Conservation (phyloP, 2,888 invertebrate species). For the Oeneis ivallda region DNA sequence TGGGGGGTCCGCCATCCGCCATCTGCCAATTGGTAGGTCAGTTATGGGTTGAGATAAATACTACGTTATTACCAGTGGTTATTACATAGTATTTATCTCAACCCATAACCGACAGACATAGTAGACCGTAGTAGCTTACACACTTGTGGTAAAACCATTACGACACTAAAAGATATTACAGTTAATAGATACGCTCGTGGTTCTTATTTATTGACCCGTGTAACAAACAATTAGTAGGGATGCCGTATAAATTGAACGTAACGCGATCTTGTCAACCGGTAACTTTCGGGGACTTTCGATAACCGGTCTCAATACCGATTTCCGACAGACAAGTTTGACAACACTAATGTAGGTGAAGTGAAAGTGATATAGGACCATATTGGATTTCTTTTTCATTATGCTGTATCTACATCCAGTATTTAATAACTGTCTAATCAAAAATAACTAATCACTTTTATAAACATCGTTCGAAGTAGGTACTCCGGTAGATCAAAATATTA, state of each 20-base stretch:
- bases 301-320: constrained; percentile 29
- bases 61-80: no score
- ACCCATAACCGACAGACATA: no score
- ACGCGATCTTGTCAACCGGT: constrained; percentile 24
- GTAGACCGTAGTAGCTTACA: no score
- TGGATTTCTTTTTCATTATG: constrained; percentile 24
- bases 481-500: no score
- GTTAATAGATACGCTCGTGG: neutral
- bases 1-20: no score
- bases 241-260: constrained; percentile 20
- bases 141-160: neutral
- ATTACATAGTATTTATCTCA: no score
- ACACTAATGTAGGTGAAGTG: constrained; percentile 35
- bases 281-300: constrained; percentile 30
- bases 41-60: no score
- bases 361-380: constrained; percentile 32
- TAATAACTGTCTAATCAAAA: neutral
- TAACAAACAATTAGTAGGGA: neutral
- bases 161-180: neutral
- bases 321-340: constrained; percentile 26
- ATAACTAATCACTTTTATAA: neutral
- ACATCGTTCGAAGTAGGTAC: neutral
- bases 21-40: no score
- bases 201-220: constrained; percentile 5
- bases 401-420: neutral